Evolutionary conservation across 2,797 vertebrate species (phyloP), one percentile per base, ranked within the genome.

Genomic region (Capromys pilorides): DNA sequence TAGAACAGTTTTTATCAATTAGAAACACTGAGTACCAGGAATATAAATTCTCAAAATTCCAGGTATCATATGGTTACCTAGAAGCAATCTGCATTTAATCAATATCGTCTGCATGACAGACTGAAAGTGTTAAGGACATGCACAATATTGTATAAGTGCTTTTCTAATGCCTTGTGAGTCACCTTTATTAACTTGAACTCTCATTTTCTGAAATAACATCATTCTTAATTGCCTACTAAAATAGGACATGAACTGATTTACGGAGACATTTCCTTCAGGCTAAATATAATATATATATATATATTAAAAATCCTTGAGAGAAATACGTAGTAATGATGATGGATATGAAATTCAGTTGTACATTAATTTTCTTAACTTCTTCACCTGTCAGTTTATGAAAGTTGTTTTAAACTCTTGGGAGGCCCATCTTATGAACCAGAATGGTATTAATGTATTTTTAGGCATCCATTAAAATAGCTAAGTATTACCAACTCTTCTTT

Each of bases 141-240:
- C 59, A 10, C 31, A 94, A 14, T 92, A 64, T 87, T 66, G 24
- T 96, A 1, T 89, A 80, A 88, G 51, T 88, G 85, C 13, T 92
- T 95, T 95, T 96, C 93, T 96, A n/a, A 73, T 96, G 12, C 21
- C 6, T 92, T 0, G 0, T 41, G 19, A 87, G 54, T 98, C 62
- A 87, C 80, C 2, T 95, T 96, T 96, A 90, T 96, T 79, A 93
- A 69, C n/a, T 67, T 95, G 59, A 77, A 83, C 62, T 88, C 86
- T 92, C 86, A 89, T 96, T 90, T 96, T 97, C 86, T 83, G 69
- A 96, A 96, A 94, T 95, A 96, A 96, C 77, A 91, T 94, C 71
- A 51, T 95, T 94, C 77, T 96, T 96, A 97, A 96, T 96, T 97
- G 94, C 80, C 64, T 91, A 77, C 78, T 96, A 96, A 97, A 96